Evolutionary conservation across 2,797 vertebrate genomes (phyloP).

Genomic region (Pipistrellus pygmaeus): DNA sequence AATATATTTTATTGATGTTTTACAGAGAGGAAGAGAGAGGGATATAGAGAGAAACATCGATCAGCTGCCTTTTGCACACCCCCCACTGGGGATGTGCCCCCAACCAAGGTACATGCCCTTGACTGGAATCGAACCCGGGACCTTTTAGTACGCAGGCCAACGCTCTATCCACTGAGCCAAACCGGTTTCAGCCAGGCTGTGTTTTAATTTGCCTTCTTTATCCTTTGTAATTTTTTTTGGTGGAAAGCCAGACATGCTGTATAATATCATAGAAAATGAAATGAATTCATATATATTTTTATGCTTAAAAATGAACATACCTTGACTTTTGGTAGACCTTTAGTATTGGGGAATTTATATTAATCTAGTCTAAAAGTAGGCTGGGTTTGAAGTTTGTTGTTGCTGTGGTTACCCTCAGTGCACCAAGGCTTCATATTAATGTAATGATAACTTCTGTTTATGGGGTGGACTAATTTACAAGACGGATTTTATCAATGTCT

Average conservation of each 20-base stretch:
- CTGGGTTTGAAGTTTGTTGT: not conserved
- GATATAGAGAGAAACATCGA: too few relatives aligned
- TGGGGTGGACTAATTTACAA: not conserved
- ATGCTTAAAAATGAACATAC: not conserved
- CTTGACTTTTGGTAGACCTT: not conserved
- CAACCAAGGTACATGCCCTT: too few relatives aligned
- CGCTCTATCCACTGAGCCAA: too few relatives aligned
- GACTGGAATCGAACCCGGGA: too few relatives aligned
- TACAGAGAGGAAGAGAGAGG: too few relatives aligned
- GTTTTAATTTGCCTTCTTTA: slow-evolving; percentile 1
- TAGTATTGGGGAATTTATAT: not conserved
- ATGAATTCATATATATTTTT: not conserved
- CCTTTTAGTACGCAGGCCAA: too few relatives aligned
- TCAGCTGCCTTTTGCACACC: too few relatives aligned
- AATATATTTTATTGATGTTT: too few relatives aligned
- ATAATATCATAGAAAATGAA: not conserved
- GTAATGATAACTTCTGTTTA: not conserved
- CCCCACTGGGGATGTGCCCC: too few relatives aligned
- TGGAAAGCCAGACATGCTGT: not conserved
- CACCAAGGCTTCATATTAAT: not conserved
- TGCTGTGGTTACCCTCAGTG: not conserved
- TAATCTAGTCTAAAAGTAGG: not conserved
- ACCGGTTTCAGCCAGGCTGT: not conserved
- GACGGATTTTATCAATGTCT: not conserved
- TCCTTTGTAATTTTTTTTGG: not conserved